phyloP scores from a whole-genome alignment of 2,113 vertebrate species.

The Nansenia antarctica region DNA sequence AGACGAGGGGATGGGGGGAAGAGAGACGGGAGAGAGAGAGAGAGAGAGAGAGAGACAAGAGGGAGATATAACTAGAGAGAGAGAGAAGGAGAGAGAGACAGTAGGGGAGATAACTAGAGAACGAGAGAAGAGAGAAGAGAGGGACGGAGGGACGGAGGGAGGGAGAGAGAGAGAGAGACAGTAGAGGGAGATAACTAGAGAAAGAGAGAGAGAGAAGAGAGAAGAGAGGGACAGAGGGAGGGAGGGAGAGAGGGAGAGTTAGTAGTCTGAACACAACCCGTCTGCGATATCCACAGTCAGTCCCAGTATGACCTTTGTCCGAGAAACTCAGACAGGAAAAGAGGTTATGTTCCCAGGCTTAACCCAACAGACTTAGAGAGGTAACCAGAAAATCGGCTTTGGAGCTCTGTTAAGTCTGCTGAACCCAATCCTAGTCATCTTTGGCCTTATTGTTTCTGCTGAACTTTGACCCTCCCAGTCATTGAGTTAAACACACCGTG shows the following conservation, averaged over 20 bases:
- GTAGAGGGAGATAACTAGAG: no score
- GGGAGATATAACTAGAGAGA: no score
- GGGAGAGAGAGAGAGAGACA: background rate
- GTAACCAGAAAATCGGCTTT: slow-evolving; percentile 53
- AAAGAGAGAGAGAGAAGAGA: background rate
- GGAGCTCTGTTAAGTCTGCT: slow-evolving; percentile 31
- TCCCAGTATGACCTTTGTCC: slow-evolving; percentile 59
- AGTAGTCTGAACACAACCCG: no score
- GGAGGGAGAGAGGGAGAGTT: background rate
- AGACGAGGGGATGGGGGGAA: background rate
- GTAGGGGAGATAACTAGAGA: background rate
- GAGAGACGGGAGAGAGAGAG: background rate
- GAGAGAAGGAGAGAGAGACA: background rate
- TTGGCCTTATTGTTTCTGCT: background rate
- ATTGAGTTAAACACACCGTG: background rate
- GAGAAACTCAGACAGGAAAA: slow-evolving; percentile 52
- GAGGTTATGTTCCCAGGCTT: slow-evolving; percentile 59
- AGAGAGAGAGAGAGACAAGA: background rate
- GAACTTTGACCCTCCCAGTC: background rate
- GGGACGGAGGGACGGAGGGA: background rate
- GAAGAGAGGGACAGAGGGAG: background rate
- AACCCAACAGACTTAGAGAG: slow-evolving; percentile 22
- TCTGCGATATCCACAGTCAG: background rate
- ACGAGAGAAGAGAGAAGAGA: background rate
- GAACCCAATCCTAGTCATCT: slow-evolving; percentile 51